Percentiles rank a stretch among this genome's conserved stretches.
phyloP scores from a whole-genome alignment of 2,797 vertebrate genomes.

The Craterocephalus amniculus region DNA sequence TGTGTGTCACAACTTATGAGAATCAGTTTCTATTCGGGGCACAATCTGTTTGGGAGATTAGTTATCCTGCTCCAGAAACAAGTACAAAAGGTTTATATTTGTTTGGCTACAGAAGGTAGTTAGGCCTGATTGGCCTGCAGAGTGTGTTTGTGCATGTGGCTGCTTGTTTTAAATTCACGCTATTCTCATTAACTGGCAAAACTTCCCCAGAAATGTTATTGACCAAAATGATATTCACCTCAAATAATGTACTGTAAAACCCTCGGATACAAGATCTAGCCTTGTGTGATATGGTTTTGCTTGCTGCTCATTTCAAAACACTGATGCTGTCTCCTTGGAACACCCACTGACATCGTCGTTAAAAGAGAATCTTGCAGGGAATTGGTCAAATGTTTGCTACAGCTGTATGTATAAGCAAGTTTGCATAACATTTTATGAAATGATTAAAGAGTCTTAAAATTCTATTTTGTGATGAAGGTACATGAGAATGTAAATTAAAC shows the following conservation, averaged over 20 bases:
- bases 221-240: slow-evolving; percentile 23
- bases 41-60: slow-evolving; percentile 24
- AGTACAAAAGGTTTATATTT: slow-evolving; percentile 47
- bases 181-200: slow-evolving; percentile 30
- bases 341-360: slow-evolving; percentile 60
- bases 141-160: slow-evolving; percentile 27
- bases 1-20: slow-evolving; percentile 10
- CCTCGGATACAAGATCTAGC: slow-evolving; percentile 36
- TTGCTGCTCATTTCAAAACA: slow-evolving; percentile 25
- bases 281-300: slow-evolving; percentile 49
- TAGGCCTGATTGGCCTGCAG: slow-evolving; percentile 25
- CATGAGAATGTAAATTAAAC: not conserved
- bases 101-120: slow-evolving; percentile 42
- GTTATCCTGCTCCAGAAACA: slow-evolving; percentile 19
- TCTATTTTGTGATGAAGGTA: not conserved
- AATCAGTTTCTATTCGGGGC: slow-evolving; percentile 8
- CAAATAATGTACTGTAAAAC: slow-evolving; percentile 21
- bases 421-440: not conserved
- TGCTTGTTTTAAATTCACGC: slow-evolving; percentile 52
- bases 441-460: not conserved
- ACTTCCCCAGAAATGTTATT: slow-evolving; percentile 21
- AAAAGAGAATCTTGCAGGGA: slow-evolving; percentile 43
- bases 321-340: slow-evolving; percentile 28
- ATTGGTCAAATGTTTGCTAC: slow-evolving; percentile 20
- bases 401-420: not conserved